Conservation (phyloP, 2,888 invertebrate species). For the Mantis religiosa region DNA sequence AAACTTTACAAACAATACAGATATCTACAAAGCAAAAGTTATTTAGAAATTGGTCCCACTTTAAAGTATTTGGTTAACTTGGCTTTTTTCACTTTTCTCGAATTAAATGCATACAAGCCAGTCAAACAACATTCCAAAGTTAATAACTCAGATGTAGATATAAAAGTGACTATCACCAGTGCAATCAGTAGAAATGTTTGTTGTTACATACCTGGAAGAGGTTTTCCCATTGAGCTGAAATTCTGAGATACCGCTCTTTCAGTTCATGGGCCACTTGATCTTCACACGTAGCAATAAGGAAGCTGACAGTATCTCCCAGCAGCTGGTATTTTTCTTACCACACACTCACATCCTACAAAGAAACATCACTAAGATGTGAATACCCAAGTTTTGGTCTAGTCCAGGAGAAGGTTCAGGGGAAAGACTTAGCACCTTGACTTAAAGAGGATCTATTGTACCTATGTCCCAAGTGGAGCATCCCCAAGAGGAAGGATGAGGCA, state of each 20-base stretch:
- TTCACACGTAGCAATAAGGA: slow-evolving; percentile 82
- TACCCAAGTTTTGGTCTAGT: neutral
- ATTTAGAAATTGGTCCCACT: too few species aligned
- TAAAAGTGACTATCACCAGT: neutral
- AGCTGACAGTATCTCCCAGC: slow-evolving; percentile 80
- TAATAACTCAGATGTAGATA: neutral
- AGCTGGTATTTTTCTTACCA: slow-evolving; percentile 87
- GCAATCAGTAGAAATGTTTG: neutral
- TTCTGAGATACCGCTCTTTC: slow-evolving; percentile 66
- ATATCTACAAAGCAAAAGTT: too few species aligned
- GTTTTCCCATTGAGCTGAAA: slow-evolving; percentile 78
- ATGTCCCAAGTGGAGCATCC: too few species aligned
- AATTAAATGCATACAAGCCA: too few species aligned
- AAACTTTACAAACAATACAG: too few species aligned
- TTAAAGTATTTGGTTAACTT: too few species aligned
- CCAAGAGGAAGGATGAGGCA: too few species aligned
- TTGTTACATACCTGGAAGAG: slow-evolving; percentile 55
- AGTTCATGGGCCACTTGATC: slow-evolving; percentile 75
- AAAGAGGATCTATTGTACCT: too few species aligned
- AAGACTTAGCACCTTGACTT: too few species aligned
- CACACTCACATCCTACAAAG: slow-evolving; percentile 71
- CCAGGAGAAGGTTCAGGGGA: too few species aligned
- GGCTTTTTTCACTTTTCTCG: too few species aligned
- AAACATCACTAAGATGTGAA: neutral
- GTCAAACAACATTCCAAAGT: too few species aligned